A percentile compares a stretch with the other conserved stretches of the same genome.
These are phyloP conservation scores for Iguana delicatissima DNA, from an alignment of 2,797 vertebrate species.

Conservation along the genomic window DNA sequence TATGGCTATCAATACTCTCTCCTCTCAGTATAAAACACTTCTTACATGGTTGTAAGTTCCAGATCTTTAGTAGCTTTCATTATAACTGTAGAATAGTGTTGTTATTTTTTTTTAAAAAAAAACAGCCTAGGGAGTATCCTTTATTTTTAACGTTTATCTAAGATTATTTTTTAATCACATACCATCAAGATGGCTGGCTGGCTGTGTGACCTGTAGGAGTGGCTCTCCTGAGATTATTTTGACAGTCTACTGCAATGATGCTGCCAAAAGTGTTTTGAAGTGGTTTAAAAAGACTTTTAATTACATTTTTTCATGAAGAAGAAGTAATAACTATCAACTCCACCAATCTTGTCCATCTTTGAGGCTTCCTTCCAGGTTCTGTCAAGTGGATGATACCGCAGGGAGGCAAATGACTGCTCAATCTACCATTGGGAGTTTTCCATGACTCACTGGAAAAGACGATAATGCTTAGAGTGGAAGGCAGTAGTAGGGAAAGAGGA, in stretches of 20 bases:
- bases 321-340: background rate
- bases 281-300: background rate
- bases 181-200: background rate
- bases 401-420: too few relatives aligned
- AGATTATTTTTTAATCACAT: constrained; percentile 4
- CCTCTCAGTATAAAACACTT: background rate
- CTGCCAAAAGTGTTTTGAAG: background rate
- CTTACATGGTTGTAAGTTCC: background rate
- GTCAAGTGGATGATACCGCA: background rate
- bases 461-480: too few relatives aligned
- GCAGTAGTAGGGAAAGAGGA: too few relatives aligned
- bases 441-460: too few relatives aligned
- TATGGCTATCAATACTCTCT: background rate
- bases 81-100: background rate
- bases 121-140: background rate
- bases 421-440: too few relatives aligned
- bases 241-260: background rate
- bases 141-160: background rate
- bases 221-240: background rate
- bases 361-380: background rate
- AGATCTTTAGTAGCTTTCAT: background rate
- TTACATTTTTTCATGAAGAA: background rate
- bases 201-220: background rate
- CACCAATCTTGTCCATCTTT: background rate
- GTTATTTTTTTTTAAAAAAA: background rate